Base-by-base conservation (phyloP, 2,797 vertebrate genomes). In the Dicrostonyx torquatus region DNA sequence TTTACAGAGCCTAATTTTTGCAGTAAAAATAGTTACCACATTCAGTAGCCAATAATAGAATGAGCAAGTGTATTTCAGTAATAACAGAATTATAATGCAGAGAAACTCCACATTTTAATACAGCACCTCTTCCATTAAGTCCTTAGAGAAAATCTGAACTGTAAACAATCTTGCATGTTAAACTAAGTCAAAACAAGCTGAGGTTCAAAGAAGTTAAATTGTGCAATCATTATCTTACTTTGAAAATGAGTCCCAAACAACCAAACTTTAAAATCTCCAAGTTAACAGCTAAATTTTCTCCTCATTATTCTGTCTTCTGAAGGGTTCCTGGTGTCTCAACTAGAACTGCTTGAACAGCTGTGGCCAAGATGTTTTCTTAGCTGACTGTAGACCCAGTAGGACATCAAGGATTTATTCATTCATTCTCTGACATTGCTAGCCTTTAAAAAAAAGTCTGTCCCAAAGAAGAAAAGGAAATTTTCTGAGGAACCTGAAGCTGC, bases 151-250 rank as follows among this genome's bases (percentile, higher is more conserved):
- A 82, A 88, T 86, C 29, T 37, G 24, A 80, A 34, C 20, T 73
- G 89, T 55, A 95, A 89, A 91, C 48, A 20, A 4, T 66, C 17
- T 88, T 89, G 24, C 43, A 62, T 37, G 18, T 84, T 91, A 87
- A 50, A 70, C 60, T 86, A 95, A 68, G 34, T 73, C 37, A 83
- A 93, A 95, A 82, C 73, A 87, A 92, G 17, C 86, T 94, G 5
- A 95, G 75, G 3, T 72, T n/a, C 58, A 91, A 91, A 88, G 45
- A 43, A 88, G n/a, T 68, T 40, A 78, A 93, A 79, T 29, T 77
- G 10, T 90, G 34, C 22, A 89, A 62, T 80, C 34, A 48, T 45
- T 89, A 79, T 66, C 43, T 90, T 84, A 18, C 43, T 89, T 37
- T 92, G 90, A 48, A 31, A 92, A 70, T 87, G 37, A 84, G 45